A percentile compares a stretch with the other conserved stretches of the same genome.
Conservation (phyloP, 2,888 invertebrate species). For the Thymelicus sylvestris region DNA sequence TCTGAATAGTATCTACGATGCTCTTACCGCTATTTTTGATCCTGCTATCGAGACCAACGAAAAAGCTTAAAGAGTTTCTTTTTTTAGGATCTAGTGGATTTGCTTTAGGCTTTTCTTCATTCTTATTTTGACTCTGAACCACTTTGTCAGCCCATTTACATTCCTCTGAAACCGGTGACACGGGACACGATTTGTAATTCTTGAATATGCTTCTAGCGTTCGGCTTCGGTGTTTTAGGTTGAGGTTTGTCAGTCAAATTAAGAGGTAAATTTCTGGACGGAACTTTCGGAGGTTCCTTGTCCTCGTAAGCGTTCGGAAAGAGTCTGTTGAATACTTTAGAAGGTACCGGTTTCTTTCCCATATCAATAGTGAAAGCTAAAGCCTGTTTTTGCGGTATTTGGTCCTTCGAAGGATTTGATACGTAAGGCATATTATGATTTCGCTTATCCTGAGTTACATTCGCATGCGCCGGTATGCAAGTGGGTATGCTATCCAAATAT, state of each 20-base stretch:
- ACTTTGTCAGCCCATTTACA: conserved; percentile 86
- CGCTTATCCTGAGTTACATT: conserved; percentile 49
- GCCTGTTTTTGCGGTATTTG: conserved; percentile 63
- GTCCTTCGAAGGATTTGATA: conserved; percentile 67
- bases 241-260: conserved; percentile 69
- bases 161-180: conserved; percentile 93
- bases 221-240: conserved; percentile 64
- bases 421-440: conserved; percentile 56
- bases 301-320: conserved; percentile 63
- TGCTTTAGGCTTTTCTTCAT: conserved; percentile 53
- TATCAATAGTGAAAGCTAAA: conserved; percentile 69
- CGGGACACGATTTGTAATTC: conserved; percentile 91
- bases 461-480: conserved; percentile 78
- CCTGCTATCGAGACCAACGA: conserved; percentile 84
- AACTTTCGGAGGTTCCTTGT: conserved; percentile 59
- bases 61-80: conserved; percentile 87
- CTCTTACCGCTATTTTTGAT: conserved; percentile 75
- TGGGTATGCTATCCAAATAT: conserved; percentile 60
- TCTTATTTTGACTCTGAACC: conserved; percentile 56
- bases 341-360: conserved; percentile 63
- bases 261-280: conserved; percentile 72
- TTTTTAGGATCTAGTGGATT: conserved; percentile 79
- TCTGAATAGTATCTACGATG: conserved; percentile 86
- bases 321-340: conserved; percentile 77
- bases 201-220: conserved; percentile 84